phyloP scores from a whole-genome alignment of 2,113 vertebrate genomes.

The Phalacrocorax aristotelis region DNA sequence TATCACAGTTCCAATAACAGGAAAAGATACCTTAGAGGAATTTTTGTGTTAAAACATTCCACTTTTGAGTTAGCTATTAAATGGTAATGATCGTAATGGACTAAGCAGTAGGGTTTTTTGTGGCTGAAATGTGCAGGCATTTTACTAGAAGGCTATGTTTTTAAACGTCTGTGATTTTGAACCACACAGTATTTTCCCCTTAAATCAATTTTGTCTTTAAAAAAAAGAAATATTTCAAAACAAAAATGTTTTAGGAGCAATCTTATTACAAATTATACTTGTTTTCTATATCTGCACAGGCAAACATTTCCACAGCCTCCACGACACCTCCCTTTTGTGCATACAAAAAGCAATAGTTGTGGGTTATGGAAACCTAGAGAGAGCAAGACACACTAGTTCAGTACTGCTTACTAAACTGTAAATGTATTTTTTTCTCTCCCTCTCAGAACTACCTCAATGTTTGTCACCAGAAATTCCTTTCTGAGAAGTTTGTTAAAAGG shows the following conservation, averaged over 20 bases:
- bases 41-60: background rate
- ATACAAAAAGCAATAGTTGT: background rate
- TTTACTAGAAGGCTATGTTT: background rate
- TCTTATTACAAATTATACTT: background rate
- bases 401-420: background rate
- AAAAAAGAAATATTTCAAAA: no score
- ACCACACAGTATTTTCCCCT: background rate
- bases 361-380: background rate
- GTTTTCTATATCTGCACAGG: background rate
- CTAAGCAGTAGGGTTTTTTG: background rate
- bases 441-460: background rate
- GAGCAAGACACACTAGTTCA: background rate
- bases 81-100: conserved; percentile 19
- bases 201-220: background rate
- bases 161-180: background rate
- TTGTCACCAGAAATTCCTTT: conserved; percentile 25
- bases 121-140: background rate
- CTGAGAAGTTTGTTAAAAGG: conserved; percentile 11
- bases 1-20: conserved; percentile 25
- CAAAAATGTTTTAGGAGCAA: background rate
- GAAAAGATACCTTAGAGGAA: conserved; percentile 27
- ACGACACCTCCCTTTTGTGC: background rate
- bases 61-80: conserved; percentile 21
- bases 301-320: background rate
- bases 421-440: background rate